A percentile compares a stretch with the other conserved stretches of the same genome.
Conservation (phyloP, 2,113 vertebrate genomes). For the Pseudorhombus dupliciocellatus region DNA sequence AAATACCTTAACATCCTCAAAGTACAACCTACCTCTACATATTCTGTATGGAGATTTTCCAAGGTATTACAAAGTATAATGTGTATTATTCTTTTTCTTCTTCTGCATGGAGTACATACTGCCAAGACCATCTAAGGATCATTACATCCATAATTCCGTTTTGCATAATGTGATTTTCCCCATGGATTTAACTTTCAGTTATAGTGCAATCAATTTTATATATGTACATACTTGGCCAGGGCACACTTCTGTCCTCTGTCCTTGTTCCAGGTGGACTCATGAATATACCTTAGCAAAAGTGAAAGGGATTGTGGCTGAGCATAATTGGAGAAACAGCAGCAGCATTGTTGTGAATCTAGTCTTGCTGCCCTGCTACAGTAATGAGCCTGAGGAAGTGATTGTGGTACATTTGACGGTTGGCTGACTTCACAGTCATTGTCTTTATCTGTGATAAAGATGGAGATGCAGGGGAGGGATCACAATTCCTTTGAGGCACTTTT, state of each 20-base stretch:
- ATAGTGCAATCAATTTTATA: constrained; percentile 58
- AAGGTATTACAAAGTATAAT: constrained; percentile 5
- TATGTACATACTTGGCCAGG: constrained; percentile 32
- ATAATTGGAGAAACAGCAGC: constrained; percentile 50
- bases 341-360: constrained; percentile 55
- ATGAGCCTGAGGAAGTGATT: constrained; percentile 71
- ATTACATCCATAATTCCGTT: constrained; percentile 68
- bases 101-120: constrained; percentile 39
- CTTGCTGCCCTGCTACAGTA: constrained; percentile 47
- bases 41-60: constrained; percentile 11
- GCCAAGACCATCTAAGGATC: constrained; percentile 44
- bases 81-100: constrained; percentile 30
- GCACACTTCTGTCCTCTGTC: constrained; percentile 22
- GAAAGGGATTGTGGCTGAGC: constrained; percentile 27
- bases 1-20: constrained; percentile 16
- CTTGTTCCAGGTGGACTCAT: constrained; percentile 41
- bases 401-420: constrained; percentile 71
- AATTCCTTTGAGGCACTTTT: constrained; percentile 75
- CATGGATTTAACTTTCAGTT: constrained; percentile 56
- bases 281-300: constrained; percentile 55
- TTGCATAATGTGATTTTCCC: constrained; percentile 65
- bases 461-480: constrained; percentile 52
- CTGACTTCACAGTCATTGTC: constrained; percentile 72
- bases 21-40: constrained; percentile 15
- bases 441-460: constrained; percentile 64